Evolutionary conservation across 2,797 vertebrate genomes (phyloP), one percentile per base, ranked within the genome.

Genomic region (Melanogrammus aeglefinus): DNA sequence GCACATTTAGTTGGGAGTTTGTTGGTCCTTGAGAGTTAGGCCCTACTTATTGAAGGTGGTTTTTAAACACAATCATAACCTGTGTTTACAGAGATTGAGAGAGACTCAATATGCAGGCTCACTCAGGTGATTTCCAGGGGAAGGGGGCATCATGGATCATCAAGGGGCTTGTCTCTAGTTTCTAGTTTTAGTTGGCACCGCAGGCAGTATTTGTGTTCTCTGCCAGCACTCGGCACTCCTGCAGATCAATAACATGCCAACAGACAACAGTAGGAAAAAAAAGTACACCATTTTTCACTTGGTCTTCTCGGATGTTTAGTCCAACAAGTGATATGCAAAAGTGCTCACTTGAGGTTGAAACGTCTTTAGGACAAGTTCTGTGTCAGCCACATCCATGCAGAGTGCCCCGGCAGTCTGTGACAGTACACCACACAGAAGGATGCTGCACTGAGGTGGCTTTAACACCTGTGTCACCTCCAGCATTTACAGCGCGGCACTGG

Each of bases 91-190:
- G 78, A 73, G 76, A 81, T 78, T n/a, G 41, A 44, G 41, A 47
- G 44, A 47, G 80, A 90, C 88, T 93, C 92, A 89, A 92, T 89
- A 91, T 91, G 90, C 89, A 90, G 87, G 87, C 92, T 86, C 89
- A 88, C 85, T 88, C 92, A 89, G 89, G 87, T 92, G 91, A 92
- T 90, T 90, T 93, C 90, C 88, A 88, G 86, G 88, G 81, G 86
- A 89, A 81, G 85, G 86, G 84, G 90, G 89, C 87, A 88, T 80
- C 77, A 69, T 75, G 88, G 88, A 91, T 88, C 47, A 57, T 57
- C 47, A 88, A 91, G 90, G 92, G 88, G 80, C 86, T 89, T 87
- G 88, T 92, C 86, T 91, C 89, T 85, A 85, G 88, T 90, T 10
- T 39, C 9, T 39, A 39, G 38, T 92, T 91, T 91, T 89, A 91